Evolutionary conservation across 2,797 vertebrate genomes (phyloP).

Genomic region (Acrocephalus scirpaceus): DNA sequence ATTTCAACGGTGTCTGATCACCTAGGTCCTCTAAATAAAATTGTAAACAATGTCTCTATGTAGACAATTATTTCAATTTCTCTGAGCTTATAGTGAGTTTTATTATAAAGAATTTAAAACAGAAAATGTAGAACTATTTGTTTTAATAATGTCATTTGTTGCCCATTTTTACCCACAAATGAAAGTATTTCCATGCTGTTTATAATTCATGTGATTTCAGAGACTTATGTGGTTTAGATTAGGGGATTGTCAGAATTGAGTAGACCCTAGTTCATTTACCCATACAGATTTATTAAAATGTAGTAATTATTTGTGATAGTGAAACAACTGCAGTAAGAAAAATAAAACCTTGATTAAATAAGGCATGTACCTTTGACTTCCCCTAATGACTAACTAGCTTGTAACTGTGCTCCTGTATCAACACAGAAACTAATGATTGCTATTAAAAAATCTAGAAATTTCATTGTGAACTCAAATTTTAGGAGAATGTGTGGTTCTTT

Average conservation of each 20-base stretch:
- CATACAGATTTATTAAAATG: neutral
- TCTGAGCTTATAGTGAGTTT: neutral
- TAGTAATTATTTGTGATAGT: neutral
- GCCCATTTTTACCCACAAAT: neutral
- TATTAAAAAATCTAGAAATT: neutral
- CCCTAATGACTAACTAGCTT: neutral
- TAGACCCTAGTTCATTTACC: neutral
- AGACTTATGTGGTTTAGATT: neutral
- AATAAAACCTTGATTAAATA: neutral
- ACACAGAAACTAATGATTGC: neutral
- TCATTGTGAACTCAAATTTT: neutral
- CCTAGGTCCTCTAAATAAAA: neutral
- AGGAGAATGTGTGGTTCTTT: fast-evolving
- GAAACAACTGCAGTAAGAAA: neutral
- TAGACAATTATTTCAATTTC: neutral
- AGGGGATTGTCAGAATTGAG: neutral
- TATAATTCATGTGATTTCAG: neutral
- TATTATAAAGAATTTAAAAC: neutral
- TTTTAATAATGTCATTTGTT: neutral
- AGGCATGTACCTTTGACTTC: neutral
- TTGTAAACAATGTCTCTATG: neutral
- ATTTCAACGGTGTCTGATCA: neutral
- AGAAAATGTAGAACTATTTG: neutral
- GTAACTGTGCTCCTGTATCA: neutral
- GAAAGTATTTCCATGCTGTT: neutral